Evolutionary conservation across 2,888 invertebrate species (phyloP).

Genomic region (Hecatera dysodea): DNA sequence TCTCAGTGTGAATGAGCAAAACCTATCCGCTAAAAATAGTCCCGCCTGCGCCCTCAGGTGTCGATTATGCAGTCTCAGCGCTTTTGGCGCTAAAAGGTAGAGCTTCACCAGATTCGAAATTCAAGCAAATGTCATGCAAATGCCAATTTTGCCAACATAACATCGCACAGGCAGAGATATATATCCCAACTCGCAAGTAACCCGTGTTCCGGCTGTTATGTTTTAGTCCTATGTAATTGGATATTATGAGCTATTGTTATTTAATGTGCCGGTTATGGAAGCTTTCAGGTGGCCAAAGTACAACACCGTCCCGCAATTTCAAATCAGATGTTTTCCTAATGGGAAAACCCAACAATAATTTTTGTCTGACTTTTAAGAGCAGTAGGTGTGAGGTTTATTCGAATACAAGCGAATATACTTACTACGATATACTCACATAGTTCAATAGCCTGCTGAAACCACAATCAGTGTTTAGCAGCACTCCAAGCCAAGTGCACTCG

Average conservation of each 20-base stretch:
- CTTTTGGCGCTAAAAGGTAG: neutral
- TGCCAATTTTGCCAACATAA: too few relatives aligned
- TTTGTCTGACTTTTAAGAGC: constrained; percentile 2
- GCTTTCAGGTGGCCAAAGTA: neutral
- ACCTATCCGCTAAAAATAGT: too few relatives aligned
- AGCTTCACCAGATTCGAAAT: too few relatives aligned
- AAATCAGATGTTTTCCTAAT: neutral
- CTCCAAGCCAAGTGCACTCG: constrained; percentile 37
- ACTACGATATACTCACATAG: constrained; percentile 21
- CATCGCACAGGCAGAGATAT: too few relatives aligned
- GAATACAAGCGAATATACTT: neutral
- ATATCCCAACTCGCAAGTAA: too few relatives aligned
- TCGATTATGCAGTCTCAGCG: too few relatives aligned
- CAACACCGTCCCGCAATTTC: neutral
- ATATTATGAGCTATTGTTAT: neutral
- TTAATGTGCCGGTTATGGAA: neutral
- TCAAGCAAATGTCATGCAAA: too few relatives aligned
- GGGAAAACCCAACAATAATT: neutral
- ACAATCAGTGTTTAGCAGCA: constrained; percentile 33
- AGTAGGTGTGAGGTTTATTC: constrained; percentile 16
- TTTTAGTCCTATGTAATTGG: too few relatives aligned
- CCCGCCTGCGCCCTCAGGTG: too few relatives aligned
- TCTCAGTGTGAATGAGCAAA: too few relatives aligned
- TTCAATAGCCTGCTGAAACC: constrained; percentile 9
- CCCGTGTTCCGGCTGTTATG: too few relatives aligned